Conservation (phyloP, 1,140 invertebrate genomes). For the Myzus persicae region DNA sequence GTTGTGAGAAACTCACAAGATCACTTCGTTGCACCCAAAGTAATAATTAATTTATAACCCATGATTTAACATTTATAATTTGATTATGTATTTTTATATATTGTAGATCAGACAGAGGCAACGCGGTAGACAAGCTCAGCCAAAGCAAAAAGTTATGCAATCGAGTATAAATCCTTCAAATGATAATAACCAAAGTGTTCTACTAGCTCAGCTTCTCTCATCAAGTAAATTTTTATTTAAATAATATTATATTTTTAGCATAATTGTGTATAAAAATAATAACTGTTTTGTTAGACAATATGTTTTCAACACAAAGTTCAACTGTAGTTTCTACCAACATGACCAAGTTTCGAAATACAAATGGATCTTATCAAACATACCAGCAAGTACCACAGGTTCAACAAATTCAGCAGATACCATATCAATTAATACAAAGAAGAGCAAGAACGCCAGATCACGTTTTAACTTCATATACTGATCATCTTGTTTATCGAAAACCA, state of each 20-base stretch:
- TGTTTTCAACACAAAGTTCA: constrained; percentile 46
- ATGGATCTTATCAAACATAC: constrained; percentile 55
- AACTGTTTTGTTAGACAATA: background rate
- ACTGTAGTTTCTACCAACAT: constrained; percentile 1
- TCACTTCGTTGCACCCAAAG: constrained; percentile 46
- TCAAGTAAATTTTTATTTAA: constrained; percentile 7
- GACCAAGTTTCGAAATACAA: constrained; percentile 44
- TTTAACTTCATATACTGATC: constrained; percentile 59
- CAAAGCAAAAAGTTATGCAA: constrained; percentile 50
- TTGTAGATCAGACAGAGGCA: constrained; percentile 30
- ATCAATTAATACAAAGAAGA: constrained; percentile 52
- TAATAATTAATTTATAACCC: background rate
- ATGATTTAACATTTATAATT: background rate
- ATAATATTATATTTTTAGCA: background rate
- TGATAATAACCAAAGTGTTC: constrained; percentile 51
- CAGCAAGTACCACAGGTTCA: constrained; percentile 61
- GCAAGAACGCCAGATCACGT: constrained; percentile 59
- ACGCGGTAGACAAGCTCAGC: constrained; percentile 32
- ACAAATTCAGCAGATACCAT: constrained; percentile 61
- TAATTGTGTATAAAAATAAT: background rate
- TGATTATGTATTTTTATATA: background rate
- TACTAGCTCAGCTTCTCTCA: constrained; percentile 46
- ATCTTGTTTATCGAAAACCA: constrained; percentile 59
- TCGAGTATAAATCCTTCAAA: constrained; percentile 27
- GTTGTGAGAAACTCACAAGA: constrained; percentile 37